phyloP scores from a whole-genome alignment of 2,888 invertebrate genomes.

The Hyles lineata region DNA sequence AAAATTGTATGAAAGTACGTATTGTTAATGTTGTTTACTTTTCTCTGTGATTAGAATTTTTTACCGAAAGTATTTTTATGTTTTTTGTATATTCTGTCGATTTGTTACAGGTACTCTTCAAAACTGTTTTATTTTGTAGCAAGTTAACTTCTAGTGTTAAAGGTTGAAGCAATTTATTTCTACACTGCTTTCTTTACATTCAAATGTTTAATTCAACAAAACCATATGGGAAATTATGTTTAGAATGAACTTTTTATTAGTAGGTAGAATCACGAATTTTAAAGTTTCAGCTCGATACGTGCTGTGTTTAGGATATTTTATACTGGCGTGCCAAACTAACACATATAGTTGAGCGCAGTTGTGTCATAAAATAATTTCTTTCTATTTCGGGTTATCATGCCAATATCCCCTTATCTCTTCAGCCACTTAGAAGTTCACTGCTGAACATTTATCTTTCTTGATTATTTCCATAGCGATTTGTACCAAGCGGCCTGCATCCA shows the following conservation, averaged over 20 bases:
- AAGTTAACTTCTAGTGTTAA: background rate
- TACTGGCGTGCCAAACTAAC: background rate
- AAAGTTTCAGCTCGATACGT: background rate
- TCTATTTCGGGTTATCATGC: no score
- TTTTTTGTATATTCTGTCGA: background rate
- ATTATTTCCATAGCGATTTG: no score
- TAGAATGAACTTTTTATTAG: background rate
- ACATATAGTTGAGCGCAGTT: no score
- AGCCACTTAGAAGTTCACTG: no score
- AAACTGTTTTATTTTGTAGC: slow-evolving; percentile 4
- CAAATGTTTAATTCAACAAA: background rate
- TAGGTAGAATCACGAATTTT: background rate
- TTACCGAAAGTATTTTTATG: background rate
- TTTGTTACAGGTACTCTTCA: slow-evolving; percentile 10
- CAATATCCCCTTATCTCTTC: no score
- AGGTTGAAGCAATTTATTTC: background rate
- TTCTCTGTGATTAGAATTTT: background rate
- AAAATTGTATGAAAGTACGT: slow-evolving; percentile 13
- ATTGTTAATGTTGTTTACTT: slow-evolving; percentile 12
- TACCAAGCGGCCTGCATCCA: no score
- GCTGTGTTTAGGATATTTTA: background rate
- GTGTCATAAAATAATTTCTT: no score
- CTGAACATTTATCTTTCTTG: no score
- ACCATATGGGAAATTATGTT: no score
- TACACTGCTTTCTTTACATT: background rate